Conservation (phyloP, 2,113 vertebrate genomes). For the Acanthisitta chloris region DNA sequence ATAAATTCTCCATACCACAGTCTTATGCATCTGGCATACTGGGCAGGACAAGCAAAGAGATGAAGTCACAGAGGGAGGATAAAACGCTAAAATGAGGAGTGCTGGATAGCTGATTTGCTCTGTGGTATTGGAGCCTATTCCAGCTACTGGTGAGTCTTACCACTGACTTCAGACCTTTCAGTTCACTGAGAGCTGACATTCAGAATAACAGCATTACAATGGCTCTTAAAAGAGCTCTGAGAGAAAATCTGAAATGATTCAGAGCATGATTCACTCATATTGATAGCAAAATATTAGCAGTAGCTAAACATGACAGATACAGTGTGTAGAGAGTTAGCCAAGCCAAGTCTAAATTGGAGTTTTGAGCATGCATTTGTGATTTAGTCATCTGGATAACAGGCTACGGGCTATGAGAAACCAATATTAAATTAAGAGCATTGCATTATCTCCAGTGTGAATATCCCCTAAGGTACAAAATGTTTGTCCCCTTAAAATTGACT, state of each 20-base stretch:
- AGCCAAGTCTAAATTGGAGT: neutral
- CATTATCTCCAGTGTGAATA: neutral
- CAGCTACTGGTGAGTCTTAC: neutral
- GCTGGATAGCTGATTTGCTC: neutral
- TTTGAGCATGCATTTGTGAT: neutral
- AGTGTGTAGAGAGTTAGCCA: neutral
- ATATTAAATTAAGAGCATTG: neutral
- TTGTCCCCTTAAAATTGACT: neutral
- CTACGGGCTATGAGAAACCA: neutral
- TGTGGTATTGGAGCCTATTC: neutral
- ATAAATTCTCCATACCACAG: neutral
- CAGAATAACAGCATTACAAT: neutral
- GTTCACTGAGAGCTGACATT: slow-evolving; percentile 31
- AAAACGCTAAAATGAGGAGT: neutral
- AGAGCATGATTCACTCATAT: slow-evolving; percentile 53
- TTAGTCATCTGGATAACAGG: slow-evolving; percentile 28
- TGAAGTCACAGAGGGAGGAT: neutral
- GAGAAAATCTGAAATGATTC: slow-evolving; percentile 57
- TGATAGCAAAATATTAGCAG: slow-evolving; percentile 50
- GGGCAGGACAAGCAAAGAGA: neutral
- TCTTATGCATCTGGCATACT: neutral
- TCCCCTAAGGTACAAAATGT: neutral
- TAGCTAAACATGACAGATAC: slow-evolving; percentile 44
- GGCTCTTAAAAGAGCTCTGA: slow-evolving; percentile 13
- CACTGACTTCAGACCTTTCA: neutral